Evolutionary conservation across 2,888 invertebrate species (phyloP), one percentile per base, ranked within the genome.

Genomic region (Euphydryas editha): DNA sequence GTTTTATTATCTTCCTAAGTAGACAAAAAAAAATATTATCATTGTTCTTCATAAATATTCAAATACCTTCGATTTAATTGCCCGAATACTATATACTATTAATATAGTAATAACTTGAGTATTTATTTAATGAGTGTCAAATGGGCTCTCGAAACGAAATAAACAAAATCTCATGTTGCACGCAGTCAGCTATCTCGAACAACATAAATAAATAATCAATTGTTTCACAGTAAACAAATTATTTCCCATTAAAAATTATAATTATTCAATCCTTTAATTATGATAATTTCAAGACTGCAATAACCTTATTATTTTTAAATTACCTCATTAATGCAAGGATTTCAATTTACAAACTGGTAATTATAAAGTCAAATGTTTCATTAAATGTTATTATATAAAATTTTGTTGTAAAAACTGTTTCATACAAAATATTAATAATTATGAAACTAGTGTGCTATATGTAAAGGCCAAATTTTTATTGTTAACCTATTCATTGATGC

Each of bases 111-210:
- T 18, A 17, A 10, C n/a, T 30, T 46, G 47, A 11, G 46, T 55
- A 46, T 54, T n/a, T n/a, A n/a, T n/a, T 54, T 54, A 60, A 24
- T 11, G 21, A 44, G n/a, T 61, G 54, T n/a, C 46, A 46, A 36
- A 59, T 21, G 18, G 56, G 39, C 47, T 42, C 18, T 63, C 17
- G 36, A 17, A 46, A 24, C 37, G 2, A 81, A 82, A 85, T 83
- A 83, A 84, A 81, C 81, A 81, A 62, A 70, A 78, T 85, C 75
- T 88, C 87, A 85, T 84, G 84, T 86, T 83, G 83, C 89, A 86
- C 85, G 86, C 83, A 65, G 59, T 51, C 58, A 51, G 46, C 64
- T 51, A 46, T 55, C 59, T 30, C 36, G 39, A 47, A 30, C 13
- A 30, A 44, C 57, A 55, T 65, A 46, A 62, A 55, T 65, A 46